These are phyloP conservation scores for Eulithis prunata DNA, from an alignment of 2,888 invertebrate species.

Conservation along the genomic window DNA sequence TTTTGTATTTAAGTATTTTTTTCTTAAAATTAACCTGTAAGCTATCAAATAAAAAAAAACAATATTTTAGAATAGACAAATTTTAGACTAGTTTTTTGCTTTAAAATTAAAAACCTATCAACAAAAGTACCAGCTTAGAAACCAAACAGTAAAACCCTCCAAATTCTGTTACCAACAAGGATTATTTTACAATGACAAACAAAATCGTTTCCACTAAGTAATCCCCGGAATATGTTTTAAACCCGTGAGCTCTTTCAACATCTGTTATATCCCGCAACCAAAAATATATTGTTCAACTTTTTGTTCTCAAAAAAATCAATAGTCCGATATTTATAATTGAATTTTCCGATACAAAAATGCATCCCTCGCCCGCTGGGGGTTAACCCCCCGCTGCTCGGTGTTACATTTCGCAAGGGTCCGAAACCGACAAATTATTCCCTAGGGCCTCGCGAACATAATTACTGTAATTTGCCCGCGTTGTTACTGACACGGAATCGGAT, in stretches of 20 bases:
- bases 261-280: constrained; percentile 14
- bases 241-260: constrained; percentile 24
- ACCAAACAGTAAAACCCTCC: background rate
- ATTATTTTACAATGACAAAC: constrained; percentile 7
- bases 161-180: background rate
- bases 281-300: constrained; percentile 9
- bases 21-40: no score
- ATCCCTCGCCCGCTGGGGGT: constrained; percentile 40
- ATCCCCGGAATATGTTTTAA: constrained; percentile 22
- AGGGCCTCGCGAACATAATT: constrained; percentile 68
- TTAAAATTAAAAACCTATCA: no score
- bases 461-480: constrained; percentile 73
- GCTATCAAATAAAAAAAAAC: no score
- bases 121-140: background rate
- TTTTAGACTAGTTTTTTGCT: no score
- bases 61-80: no score
- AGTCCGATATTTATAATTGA: constrained; percentile 34
- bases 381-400: constrained; percentile 44
- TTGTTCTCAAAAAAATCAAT: constrained; percentile 31
- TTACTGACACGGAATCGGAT: constrained; percentile 54
- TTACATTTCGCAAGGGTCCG: constrained; percentile 65
- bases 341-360: constrained; percentile 51
- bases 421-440: constrained; percentile 67
- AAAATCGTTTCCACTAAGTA: constrained; percentile 19
- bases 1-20: no score